Conservation (phyloP, 2,113 vertebrate species). For the Rhinichthys klamathensis region DNA sequence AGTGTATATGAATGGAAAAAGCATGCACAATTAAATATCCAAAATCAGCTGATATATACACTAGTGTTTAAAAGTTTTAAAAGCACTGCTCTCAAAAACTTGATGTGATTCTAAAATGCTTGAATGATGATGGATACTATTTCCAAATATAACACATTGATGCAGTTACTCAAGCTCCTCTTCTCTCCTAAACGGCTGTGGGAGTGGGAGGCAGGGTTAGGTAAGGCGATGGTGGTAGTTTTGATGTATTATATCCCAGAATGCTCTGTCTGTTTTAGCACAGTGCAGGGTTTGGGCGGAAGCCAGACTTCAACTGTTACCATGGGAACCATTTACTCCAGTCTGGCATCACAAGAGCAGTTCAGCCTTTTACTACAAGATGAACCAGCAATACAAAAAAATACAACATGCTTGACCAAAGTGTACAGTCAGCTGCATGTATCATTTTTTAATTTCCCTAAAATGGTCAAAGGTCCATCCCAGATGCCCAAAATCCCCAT, state of each 20-base stretch:
- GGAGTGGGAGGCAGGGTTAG: not conserved
- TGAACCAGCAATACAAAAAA: not conserved
- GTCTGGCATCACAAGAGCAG: conserved; percentile 42
- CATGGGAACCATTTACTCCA: conserved; percentile 63
- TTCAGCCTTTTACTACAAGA: conserved; percentile 14
- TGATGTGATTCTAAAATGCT: not conserved
- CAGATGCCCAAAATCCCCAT: not conserved
- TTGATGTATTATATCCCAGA: conserved; percentile 25
- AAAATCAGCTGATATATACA: too few species aligned
- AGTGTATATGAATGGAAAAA: too few species aligned
- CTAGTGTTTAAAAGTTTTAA: not conserved
- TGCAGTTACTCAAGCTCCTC: not conserved
- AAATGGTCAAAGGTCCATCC: not conserved
- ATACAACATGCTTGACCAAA: not conserved
- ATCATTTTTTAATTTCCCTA: not conserved
- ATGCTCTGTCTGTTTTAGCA: conserved; percentile 30
- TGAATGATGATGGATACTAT: not conserved
- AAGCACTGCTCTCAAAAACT: not conserved
- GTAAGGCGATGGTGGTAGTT: not conserved
- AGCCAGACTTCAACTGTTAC: conserved; percentile 60
- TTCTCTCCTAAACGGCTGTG: not conserved
- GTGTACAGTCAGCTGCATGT: not conserved
- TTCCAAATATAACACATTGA: conserved; percentile 16
- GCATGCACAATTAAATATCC: too few species aligned
- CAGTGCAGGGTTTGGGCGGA: conserved; percentile 49